Base-by-base conservation (phyloP, 2,797 vertebrate genomes). In the Xiphorhynchus erythropygius region DNA sequence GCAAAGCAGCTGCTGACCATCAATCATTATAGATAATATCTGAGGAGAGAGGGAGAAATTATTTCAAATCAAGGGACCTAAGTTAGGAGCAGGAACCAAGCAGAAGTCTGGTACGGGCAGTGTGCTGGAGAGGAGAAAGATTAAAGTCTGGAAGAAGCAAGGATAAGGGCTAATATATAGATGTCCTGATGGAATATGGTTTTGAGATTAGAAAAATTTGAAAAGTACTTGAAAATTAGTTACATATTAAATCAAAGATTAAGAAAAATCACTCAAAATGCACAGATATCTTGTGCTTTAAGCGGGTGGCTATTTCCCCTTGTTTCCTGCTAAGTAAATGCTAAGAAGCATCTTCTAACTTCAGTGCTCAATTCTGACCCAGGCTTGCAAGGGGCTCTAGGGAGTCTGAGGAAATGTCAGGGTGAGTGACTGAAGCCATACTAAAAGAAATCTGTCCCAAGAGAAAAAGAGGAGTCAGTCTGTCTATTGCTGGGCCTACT, bases 1-100 rank as follows among this genome's bases (percentile, higher is more conserved):
- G 49, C 68, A 79, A 77, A 69, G 44, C 56, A 77, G 68, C 70
- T 57, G 42, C 87, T 94, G 92, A 63, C 82, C 77, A 89, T 95
- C 92, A 77, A 46, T 97, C 96, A 84, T 76, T 78, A 74, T 13
- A 62, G 93, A 87, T 94, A 88, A 62, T 87, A 91, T 92, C 92
- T 81, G 85, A 78, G 47, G 39, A 96, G 64, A 96, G 92, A 94
- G 82, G 49, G 33, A 94, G 86, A 95, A 93, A 95, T 95, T 62
- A 84, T 79, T 96, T 94, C 59, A 92, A 77, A 90, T 85, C 69
- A 91, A 89, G 68, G 55, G 55, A 94, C 23, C 76, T 21, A 56
- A 88, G 70, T 64, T 33, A 87, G 73, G 33, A 74, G 65, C 52
- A 84, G 67, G 69, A 75, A 80, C 56, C 7, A 14, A 79, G 79